Conservation (phyloP, 35 echinoderm and acorn worm genomes). For the Stichopus chloronotus region DNA sequence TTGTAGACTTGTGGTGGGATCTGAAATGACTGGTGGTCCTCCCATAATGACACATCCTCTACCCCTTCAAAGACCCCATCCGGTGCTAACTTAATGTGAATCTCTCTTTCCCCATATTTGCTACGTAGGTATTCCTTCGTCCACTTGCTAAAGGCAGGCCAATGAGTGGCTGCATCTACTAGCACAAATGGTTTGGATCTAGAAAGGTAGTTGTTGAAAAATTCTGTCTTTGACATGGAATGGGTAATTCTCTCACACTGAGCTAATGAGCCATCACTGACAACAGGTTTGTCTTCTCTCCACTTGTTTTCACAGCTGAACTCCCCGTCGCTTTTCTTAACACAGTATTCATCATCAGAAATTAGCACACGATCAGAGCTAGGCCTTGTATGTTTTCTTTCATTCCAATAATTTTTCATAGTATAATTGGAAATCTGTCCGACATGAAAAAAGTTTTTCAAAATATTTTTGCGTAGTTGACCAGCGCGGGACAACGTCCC, state of each 20-base stretch:
- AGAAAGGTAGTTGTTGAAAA: slow-evolving; percentile 73
- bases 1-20: slow-evolving; percentile 68
- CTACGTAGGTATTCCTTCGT: slow-evolving; percentile 71
- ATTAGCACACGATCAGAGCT: neutral
- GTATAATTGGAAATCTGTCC: slow-evolving; percentile 58
- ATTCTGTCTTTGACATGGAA: slow-evolving; percentile 63
- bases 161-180: slow-evolving; percentile 60
- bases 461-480: slow-evolving; percentile 66
- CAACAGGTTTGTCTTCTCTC: neutral
- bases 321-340: neutral
- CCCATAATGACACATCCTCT: slow-evolving; percentile 73
- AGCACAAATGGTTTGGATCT: slow-evolving; percentile 79
- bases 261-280: neutral
- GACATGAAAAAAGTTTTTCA: slow-evolving; percentile 72
- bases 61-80: slow-evolving; percentile 90
- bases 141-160: slow-evolving; percentile 89
- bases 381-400: neutral
- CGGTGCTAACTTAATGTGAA: slow-evolving; percentile 90
- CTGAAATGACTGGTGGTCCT: slow-evolving; percentile 65
- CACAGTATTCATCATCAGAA: slow-evolving; percentile 15
- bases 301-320: neutral
- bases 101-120: slow-evolving; percentile 64
- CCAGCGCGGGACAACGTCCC: slow-evolving; percentile 65
- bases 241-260: slow-evolving; percentile 68
- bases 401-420: slow-evolving; percentile 8